Base-by-base conservation (phyloP, 2,797 vertebrate species). In the Cyclura pinguis region DNA sequence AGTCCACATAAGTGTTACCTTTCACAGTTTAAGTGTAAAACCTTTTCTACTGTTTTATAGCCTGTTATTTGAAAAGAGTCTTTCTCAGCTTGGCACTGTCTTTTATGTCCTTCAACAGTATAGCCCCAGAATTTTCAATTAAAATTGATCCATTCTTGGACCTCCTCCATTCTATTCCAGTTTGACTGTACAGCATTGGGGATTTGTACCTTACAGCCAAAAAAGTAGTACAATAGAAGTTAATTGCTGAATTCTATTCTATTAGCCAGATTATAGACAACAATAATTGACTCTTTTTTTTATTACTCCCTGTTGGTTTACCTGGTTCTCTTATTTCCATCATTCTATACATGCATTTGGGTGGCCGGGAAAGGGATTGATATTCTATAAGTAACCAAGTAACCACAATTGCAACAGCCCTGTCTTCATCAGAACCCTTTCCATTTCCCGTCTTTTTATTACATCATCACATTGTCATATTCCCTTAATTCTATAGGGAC, bases 201-300 rank as follows among this genome's bases (percentile, higher is more conserved):
- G 32, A 35, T 42, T 91, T 84, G 74, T 67, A 86, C 29, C 85
- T 91, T 86, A 59, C 32, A 84, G 81, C 52, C 42, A 87, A 91
- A 87, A 95, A 96, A 92, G 0, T 0, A 86, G 92, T 78, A 80
- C 38, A 88, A 86, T 84, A 89, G 55, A 35, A 83, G 57, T 80
- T 92, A 93, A 94, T 82, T 76, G 59, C 76, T 76, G 90, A 90
- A 91, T 92, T 86, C 88, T 86, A 85, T 93, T 92, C 87, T 90
- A 88, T 94, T 92, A 96, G 92, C 93, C 69, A 91, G 88, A 93
- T 88, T 89, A 87, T 14, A 77, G 85, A 93, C 77, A 20, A 0
- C 0, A 0, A 2, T 91, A 91, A 50, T 91, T 91, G 18, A 92
- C 88, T 57, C 67, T 55, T 89, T 20, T 47, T 83, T 95, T 92